Conservation (phyloP, 1,140 invertebrate genomes). For the Papilio glaucus region DNA sequence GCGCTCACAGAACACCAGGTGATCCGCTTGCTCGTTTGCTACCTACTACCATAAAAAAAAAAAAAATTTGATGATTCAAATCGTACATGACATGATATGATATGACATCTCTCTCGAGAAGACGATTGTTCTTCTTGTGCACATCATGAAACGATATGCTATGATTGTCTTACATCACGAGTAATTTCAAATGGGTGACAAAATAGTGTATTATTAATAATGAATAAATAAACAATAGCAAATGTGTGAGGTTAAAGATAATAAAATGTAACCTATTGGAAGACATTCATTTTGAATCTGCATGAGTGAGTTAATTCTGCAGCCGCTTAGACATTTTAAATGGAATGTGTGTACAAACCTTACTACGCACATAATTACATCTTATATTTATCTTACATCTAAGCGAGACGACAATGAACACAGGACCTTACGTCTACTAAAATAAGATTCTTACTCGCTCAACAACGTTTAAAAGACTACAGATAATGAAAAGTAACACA, state of each 20-base stretch:
- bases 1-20: too few relatives aligned
- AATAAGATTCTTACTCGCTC: slow-evolving; percentile 36
- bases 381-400: slow-evolving; percentile 48
- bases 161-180: slow-evolving; percentile 5
- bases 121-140: too few relatives aligned
- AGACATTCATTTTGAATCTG: slow-evolving; percentile 73
- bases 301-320: slow-evolving; percentile 53
- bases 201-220: slow-evolving; percentile 42
- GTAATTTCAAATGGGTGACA: slow-evolving; percentile 41
- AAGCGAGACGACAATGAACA: slow-evolving; percentile 68
- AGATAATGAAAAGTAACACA: slow-evolving; percentile 60
- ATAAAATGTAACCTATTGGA: slow-evolving; percentile 79
- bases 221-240: slow-evolving; percentile 32
- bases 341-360: slow-evolving; percentile 65
- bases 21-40: too few relatives aligned
- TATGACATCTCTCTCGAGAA: too few relatives aligned
- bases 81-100: too few relatives aligned
- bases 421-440: slow-evolving; percentile 44
- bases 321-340: slow-evolving; percentile 44
- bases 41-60: too few relatives aligned
- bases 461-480: slow-evolving; percentile 45
- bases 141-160: too few relatives aligned
- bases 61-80: too few relatives aligned
- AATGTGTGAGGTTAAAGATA: slow-evolving; percentile 40
- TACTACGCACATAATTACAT: slow-evolving; percentile 49